Base-by-base conservation (phyloP, 2,113 vertebrate genomes). In the Cinclus cinclus region DNA sequence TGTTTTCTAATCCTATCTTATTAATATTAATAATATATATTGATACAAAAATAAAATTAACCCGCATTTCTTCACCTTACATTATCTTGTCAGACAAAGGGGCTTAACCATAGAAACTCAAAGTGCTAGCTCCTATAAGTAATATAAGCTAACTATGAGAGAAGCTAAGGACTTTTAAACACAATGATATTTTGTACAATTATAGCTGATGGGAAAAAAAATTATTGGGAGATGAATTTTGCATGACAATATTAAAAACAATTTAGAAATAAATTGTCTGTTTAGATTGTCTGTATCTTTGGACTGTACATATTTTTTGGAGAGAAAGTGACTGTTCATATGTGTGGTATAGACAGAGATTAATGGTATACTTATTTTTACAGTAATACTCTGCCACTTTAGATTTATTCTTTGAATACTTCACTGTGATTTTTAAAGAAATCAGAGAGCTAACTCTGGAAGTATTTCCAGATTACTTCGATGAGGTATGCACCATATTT, bases 51-150 rank as follows among this genome's bases (percentile, higher is more conserved):
- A 30, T 2, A 53, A 42, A 39, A 33, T 28, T 19, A 10, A n/a
- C 9, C 3, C 0, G 0, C 35, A 6, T 58, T 65, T 7, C 10
- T 14, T 83, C 27, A 44, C 3, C 0, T 74, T 17, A 5, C 18
- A 13, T 25, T 10, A 28, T 4, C 12, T 30, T 11, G 0, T 67
- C 8, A 63, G 39, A 10, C 19, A 50, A 49, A 46, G 28, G 13
- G 7, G 2, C 49, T 64, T 74, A 50, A 60, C 64, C 2, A n/a
- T 6, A 73, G 39, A 81, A 90, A 68, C 13, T 77, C 6, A 8
- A 35, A 31, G 4, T 19, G 4, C 47, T 46, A 47, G 5, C 6
- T 37, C 7, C 9, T 50, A 7, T 56, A 42, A 63, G 35, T 35
- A 49, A 35, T 15, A 11, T 44, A 44, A 53, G 6, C 4, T 44